Percentiles rank a stretch among this genome's conserved stretches.
phyloP scores from a whole-genome alignment of 2,113 vertebrate genomes.

The Anthoscopus minutus region DNA sequence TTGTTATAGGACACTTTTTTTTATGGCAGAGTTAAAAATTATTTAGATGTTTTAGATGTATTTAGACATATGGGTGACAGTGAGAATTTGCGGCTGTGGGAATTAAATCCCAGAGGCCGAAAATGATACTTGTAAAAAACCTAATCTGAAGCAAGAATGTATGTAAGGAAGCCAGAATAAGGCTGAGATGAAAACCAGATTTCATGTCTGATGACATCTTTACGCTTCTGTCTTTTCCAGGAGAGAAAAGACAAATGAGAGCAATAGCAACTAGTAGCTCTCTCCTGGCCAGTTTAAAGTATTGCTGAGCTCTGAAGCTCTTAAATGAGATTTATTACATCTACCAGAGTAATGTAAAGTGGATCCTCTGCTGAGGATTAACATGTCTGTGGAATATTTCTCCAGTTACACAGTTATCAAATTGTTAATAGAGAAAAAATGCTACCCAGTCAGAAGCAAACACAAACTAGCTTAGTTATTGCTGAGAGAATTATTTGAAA shows the following conservation, averaged over 20 bases:
- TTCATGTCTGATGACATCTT: background rate
- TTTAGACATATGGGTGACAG: background rate
- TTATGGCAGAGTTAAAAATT: background rate
- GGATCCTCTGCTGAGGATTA: background rate
- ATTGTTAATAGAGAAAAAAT: background rate
- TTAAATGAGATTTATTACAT: conserved; percentile 7
- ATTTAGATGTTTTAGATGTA: background rate
- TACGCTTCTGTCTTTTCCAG: background rate
- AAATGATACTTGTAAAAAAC: background rate
- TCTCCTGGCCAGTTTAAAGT: background rate
- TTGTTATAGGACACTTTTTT: background rate
- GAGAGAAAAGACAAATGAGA: background rate
- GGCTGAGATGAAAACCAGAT: background rate
- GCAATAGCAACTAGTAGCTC: background rate
- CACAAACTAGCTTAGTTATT: background rate
- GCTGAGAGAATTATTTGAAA: background rate
- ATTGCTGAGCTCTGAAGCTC: background rate
- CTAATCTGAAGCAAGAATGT: background rate
- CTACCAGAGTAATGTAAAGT: background rate
- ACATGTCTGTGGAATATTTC: background rate
- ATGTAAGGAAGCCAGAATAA: background rate
- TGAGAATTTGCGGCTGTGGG: background rate
- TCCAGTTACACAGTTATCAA: background rate
- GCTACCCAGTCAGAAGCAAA: background rate
- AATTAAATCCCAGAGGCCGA: background rate